Evolutionary conservation across 1,140 invertebrate species (phyloP), one percentile per base, ranked within the genome.

Genomic region (Pogonognathellus flavescens): DNA sequence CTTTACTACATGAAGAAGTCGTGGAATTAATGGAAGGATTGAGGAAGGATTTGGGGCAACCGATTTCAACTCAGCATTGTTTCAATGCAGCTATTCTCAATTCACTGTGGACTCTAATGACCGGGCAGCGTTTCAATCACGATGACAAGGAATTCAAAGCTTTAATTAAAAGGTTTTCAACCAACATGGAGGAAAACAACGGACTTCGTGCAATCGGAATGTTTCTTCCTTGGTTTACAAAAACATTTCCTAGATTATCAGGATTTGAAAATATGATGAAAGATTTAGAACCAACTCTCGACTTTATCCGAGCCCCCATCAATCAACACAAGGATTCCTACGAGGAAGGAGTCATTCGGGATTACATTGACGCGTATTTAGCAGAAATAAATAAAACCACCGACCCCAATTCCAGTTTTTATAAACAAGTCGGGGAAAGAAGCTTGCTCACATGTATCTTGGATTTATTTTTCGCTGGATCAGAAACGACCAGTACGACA

Each of bases 311-410:
- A 9, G 52, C 59, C 9, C 59, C 76, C 0, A 82, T 87, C 0
- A 22, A 59, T 7, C 0, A 57, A 13, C 70, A 87, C 31, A 66
- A 57, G 22, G n/a, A 82, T 80, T 80, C 72, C 0, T 84, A 62
- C 55, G 31, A 53, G 11, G 70, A 80, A n/a, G 86, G 81, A 18
- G 25, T 57, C 5, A 14, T 22, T n/a, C 41, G 86, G 41, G 86
- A 88, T 25, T 88, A 85, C 80, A 49, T 86, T n/a, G 87, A 88
- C 60, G 82, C 57, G 2, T 87, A 88, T 52, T 11, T 88, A 2
- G 49, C 80, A 16, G 84, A 88, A 84, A 87, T 88, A 11, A 60
- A 86, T 14, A 82, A 84, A 16, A 88, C 86, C 5, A 88, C 84
- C 4, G 86, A 88, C 59, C 86, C 86, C 16, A 66, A 70, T 49